These are phyloP conservation scores for Paguma larvata DNA, from an alignment of 2,797 vertebrate genomes.

Conservation along the genomic window DNA sequence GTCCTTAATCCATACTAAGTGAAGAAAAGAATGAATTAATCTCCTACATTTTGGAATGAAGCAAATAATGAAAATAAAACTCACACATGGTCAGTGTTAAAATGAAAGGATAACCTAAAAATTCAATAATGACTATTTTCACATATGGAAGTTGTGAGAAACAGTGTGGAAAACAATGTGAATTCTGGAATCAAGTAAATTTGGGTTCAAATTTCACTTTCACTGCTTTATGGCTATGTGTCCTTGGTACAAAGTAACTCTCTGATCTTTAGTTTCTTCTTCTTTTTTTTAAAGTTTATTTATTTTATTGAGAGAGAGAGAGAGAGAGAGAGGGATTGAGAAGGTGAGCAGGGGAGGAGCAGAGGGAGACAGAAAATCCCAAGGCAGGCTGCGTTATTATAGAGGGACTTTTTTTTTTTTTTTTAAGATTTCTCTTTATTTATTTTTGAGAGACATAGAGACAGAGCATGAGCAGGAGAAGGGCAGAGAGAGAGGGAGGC, in stretches of 20 bases:
- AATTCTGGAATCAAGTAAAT: not conserved
- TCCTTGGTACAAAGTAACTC: not conserved
- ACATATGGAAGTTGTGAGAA: not conserved
- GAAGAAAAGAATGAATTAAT: not conserved
- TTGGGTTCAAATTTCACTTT: not conserved
- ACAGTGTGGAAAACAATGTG: not conserved
- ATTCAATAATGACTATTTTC: not conserved
- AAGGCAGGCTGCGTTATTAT: too few species aligned
- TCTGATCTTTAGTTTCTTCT: not conserved
- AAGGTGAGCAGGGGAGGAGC: too few species aligned
- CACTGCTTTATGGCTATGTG: not conserved
- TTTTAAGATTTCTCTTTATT: too few species aligned
- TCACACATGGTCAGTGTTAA: not conserved
- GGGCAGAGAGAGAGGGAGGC: too few species aligned
- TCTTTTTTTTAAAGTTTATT: not conserved
- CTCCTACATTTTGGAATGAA: not conserved
- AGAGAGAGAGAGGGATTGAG: too few species aligned
- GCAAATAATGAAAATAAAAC: not conserved
- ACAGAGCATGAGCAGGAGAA: too few species aligned
- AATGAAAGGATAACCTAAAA: not conserved
- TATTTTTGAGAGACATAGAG: too few species aligned
- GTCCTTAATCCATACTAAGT: not conserved
- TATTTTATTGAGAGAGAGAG: too few species aligned
- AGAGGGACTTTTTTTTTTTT: too few species aligned
- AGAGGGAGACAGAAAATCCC: too few species aligned